These are phyloP conservation scores for Gasterosteus aculeatus DNA, from an alignment of 2,113 vertebrate species.

Conservation along the genomic window DNA sequence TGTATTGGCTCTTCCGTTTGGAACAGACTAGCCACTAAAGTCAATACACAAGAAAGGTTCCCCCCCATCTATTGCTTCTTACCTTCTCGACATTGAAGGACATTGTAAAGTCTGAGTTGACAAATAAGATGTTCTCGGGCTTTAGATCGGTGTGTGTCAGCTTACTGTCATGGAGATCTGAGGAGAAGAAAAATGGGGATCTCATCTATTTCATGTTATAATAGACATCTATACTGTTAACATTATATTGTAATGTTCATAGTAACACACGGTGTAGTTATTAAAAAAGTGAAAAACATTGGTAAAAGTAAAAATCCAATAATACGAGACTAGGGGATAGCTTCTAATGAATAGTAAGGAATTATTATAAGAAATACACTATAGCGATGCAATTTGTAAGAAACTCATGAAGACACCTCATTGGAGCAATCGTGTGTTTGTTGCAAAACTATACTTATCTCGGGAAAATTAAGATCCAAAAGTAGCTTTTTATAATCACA, in stretches of 20 bases:
- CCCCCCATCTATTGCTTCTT: slow-evolving; percentile 24
- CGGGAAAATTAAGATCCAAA: background rate
- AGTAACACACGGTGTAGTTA: background rate
- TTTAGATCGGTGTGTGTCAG: slow-evolving; percentile 98
- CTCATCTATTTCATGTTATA: background rate
- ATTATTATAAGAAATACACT: background rate
- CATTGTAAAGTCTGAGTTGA: slow-evolving; percentile 93
- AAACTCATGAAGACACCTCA: background rate
- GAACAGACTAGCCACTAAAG: background rate
- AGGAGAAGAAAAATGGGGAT: background rate
- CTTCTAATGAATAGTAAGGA: too few relatives aligned
- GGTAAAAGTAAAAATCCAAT: background rate
- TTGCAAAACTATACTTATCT: background rate
- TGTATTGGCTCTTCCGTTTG: background rate
- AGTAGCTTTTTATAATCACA: background rate
- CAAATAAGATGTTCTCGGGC: slow-evolving; percentile 97
- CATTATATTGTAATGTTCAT: background rate
- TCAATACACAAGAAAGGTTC: background rate
- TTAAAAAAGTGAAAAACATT: background rate
- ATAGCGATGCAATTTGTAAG: background rate
- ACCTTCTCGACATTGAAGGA: slow-evolving; percentile 95
- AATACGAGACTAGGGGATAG: background rate
- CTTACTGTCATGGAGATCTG: slow-evolving; percentile 97
- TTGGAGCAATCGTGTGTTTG: background rate
- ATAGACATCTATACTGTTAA: background rate